Percentiles rank a stretch among this genome's conserved stretches.
Conservation (phyloP, 2,113 vertebrate species). For the Oryzias melastigma region DNA sequence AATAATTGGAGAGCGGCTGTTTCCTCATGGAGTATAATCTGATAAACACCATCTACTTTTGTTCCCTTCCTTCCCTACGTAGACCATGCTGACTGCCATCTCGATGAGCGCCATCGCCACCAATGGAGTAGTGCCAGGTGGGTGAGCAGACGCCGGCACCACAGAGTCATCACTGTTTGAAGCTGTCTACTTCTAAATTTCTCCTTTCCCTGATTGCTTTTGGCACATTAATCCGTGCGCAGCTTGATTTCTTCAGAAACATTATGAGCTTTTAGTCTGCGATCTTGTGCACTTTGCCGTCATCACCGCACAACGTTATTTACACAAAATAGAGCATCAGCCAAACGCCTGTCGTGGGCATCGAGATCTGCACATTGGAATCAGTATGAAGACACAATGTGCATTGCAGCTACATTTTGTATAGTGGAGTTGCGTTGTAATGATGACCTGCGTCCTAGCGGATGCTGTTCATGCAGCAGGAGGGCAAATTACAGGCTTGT, state of each 20-base stretch:
- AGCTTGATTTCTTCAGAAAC: conserved; percentile 60
- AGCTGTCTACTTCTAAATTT: conserved; percentile 53
- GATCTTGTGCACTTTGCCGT: conserved; percentile 47
- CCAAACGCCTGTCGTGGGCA: conserved; percentile 29
- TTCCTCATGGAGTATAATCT: neutral
- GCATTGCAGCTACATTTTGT: conserved; percentile 37
- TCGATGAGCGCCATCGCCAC: conserved; percentile 99
- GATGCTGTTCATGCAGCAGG: conserved; percentile 43
- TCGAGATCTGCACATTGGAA: conserved; percentile 6
- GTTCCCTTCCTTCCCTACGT: conserved; percentile 41
- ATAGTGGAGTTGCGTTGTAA: conserved; percentile 46
- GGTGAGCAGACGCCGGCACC: conserved; percentile 66
- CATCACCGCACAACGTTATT: conserved; percentile 22
- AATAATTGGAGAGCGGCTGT: neutral
- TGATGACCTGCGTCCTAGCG: conserved; percentile 49
- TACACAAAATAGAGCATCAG: conserved; percentile 44
- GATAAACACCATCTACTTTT: conserved; percentile 14
- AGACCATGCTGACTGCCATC: conserved; percentile 99
- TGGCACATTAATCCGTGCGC: conserved; percentile 51
- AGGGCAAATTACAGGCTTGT: conserved; percentile 61
- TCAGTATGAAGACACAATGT: conserved; percentile 12
- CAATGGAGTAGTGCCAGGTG: conserved; percentile 98
- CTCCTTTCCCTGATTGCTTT: conserved; percentile 56
- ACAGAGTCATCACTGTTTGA: conserved; percentile 58
- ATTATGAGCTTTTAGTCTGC: conserved; percentile 52